A percentile compares a stretch with the other conserved stretches of the same genome.
These are phyloP conservation scores for Meloidogyne exigua DNA, from an alignment of 1,140 invertebrate species.

Conservation along the genomic window DNA sequence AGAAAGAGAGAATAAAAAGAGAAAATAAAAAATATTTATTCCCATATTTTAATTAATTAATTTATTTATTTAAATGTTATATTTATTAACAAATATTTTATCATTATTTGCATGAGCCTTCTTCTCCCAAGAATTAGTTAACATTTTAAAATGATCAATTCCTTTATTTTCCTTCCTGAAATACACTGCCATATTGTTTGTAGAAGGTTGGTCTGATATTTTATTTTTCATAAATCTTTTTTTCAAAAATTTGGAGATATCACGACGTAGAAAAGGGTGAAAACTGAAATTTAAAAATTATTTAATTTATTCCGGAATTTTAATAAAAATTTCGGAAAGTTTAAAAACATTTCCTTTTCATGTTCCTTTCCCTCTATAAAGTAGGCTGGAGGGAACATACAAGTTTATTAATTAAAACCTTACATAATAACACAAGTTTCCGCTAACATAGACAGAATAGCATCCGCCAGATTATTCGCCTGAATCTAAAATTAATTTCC, in stretches of 20 bases:
- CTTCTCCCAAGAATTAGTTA: background rate
- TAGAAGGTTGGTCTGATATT: background rate
- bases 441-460: background rate
- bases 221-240: background rate
- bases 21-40: no score
- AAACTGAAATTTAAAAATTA: background rate
- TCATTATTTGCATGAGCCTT: background rate
- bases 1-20: no score
- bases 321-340: no score
- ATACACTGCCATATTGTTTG: background rate
- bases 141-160: conserved; percentile 2
- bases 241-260: background rate
- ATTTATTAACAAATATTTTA: conserved; percentile 1
- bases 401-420: background rate
- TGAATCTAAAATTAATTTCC: background rate
- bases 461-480: background rate
- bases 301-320: no score
- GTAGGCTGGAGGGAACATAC: no score
- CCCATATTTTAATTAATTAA: no score
- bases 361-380: no score
- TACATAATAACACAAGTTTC: background rate
- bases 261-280: background rate
- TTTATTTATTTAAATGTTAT: background rate
- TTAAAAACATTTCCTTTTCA: no score
- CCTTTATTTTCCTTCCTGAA: background rate